These are phyloP conservation scores for Fratercula arctica DNA, from an alignment of 2,797 vertebrate species.

Conservation along the genomic window DNA sequence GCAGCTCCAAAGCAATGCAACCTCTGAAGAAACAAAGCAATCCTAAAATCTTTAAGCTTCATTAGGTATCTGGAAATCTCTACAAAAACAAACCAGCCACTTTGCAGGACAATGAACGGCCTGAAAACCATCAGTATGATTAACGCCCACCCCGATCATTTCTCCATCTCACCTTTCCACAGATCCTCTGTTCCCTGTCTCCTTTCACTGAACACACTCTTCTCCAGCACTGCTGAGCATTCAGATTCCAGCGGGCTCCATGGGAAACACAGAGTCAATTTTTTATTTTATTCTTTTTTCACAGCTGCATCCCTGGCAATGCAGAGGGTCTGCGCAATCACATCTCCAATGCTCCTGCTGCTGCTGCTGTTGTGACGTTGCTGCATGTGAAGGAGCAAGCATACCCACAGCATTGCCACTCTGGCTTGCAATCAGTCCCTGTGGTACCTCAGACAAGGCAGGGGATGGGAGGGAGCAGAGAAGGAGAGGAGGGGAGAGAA, in stretches of 20 bases:
- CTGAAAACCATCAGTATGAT: neutral
- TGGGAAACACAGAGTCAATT: neutral
- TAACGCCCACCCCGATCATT: neutral
- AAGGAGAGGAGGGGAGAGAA: neutral
- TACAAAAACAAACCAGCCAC: neutral
- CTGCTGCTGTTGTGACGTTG: constrained; percentile 60
- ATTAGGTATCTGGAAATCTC: neutral
- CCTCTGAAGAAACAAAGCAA: neutral
- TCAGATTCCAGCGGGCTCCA: neutral
- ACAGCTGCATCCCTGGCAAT: constrained; percentile 66
- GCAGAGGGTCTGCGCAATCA: constrained; percentile 70
- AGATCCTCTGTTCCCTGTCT: neutral
- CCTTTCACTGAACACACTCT: neutral
- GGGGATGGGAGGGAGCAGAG: neutral
- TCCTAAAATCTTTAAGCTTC: neutral
- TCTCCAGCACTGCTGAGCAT: neutral
- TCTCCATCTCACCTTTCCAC: constrained; percentile 51
- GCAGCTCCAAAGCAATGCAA: neutral
- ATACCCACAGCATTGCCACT: constrained; percentile 20
- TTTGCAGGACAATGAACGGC: neutral
- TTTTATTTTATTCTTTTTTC: neutral
- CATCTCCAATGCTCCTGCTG: constrained; percentile 39
- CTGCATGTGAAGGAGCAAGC: constrained; percentile 12
- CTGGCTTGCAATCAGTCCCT: constrained; percentile 7
- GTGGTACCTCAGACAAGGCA: neutral